Base-by-base conservation (phyloP, 30 jellyfish, hydroid and myxozoan genomes). In the Rhopilema esculentum region DNA sequence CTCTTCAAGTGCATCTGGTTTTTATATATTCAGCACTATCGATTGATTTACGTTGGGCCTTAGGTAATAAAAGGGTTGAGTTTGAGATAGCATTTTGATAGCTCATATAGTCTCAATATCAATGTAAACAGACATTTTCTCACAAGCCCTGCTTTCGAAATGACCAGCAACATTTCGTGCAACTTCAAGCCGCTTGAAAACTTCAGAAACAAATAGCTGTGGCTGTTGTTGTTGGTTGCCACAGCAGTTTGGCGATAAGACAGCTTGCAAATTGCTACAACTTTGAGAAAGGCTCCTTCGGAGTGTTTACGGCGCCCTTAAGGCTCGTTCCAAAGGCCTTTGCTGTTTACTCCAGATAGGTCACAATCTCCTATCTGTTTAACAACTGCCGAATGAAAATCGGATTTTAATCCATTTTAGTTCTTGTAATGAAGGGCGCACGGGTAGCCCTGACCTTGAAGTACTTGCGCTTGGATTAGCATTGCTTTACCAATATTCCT, bases 1-100 rank as follows among this genome's bases (percentile, higher is more conserved):
- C 88, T 48, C 65, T 75, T 78, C 68, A 61, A 53, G 88, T 57
- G 30, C 30, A 23, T 8, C 77, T 23, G 77, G 77, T 23, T 20
- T 66, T 66, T 66, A 66, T 19, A 66, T 23, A 28, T 0, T 23
- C 76, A 1, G 15, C 32, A 30, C 32, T 21, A 66, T 66, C 76
- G 20, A 66, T 21, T 66, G 32, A 66, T 66, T 22, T 17, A 29
- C 48, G 30, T 20, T 23, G 16, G 49, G 50, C 77, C 19, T 23
- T 66, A 8, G 23, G 33, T 16, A 21, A 20, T 31, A 66, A 18
- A 32, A 2, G 7, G 33, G 19, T 66, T 32, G 30, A 27, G 49
- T 18, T 22, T 40, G 57, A 40, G 57, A 40, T 40, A 12, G 57
- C 57, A 40, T 40, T 12, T 40, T 40, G 9, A 2, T 6, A 40